Base-by-base conservation (phyloP, 2,888 invertebrate species). In the Amiota mariae region DNA sequence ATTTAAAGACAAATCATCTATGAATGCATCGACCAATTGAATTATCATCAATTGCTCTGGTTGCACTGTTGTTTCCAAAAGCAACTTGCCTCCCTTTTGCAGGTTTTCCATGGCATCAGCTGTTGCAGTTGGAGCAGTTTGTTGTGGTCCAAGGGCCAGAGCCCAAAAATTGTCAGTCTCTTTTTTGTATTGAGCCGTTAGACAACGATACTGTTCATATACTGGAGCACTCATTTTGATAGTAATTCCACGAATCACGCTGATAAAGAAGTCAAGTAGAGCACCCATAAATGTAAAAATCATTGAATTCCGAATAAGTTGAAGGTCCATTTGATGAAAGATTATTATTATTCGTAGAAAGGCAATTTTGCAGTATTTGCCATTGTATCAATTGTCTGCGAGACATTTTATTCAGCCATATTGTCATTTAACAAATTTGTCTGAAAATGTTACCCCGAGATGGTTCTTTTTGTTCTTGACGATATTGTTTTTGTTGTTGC, bases 211-310 rank as follows among this genome's bases (percentile, higher is more conserved):
- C 18, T 82, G 82, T 70, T 79, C 78, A 74, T 79, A 81, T 18
- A 85, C 79, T 49, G 85, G 81, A 10, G 82, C 78, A 57, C 79
- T 85, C 85, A 83, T 83, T 79, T 85, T 84, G 70, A 74, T 78
- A 59, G 73, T 75, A 64, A 84, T 74, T 74, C 78, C 71, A 70
- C 75, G 81, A 56, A 84, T 72, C 51, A 77, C 74, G 75, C 78
- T 75, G 70, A 82, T 73, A 70, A 84, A 73, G 75, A 72, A 78
- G 76, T 82, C 78, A 76, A 79, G 77, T 81, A 82, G 73, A 75
- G 73, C 70, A 57, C 76, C 76, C 78, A 76, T 72, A 66, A 79
- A 74, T 72, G 67, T 79, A 56, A 73, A 78, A 61, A 79, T 75
- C 74, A 76, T 77, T 73, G 82, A 79, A 80, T 78, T 78, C 72